phyloP scores from a whole-genome alignment of 2,888 invertebrate genomes.

The Danaus chrysippus region DNA sequence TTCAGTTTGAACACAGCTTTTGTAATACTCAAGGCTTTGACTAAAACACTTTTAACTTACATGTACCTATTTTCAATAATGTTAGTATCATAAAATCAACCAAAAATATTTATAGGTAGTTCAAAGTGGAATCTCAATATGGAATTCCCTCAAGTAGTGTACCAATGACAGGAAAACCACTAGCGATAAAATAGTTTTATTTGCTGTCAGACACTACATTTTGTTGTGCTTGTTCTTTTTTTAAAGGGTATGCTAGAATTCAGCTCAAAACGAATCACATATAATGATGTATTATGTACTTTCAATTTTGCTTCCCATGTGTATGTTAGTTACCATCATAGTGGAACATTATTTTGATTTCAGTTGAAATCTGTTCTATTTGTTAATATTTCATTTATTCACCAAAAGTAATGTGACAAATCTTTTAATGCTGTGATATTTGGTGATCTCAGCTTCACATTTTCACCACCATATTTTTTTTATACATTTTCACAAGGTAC shows the following conservation, averaged over 20 bases:
- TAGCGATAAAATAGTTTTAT: too few species aligned
- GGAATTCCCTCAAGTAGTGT: too few species aligned
- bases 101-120: too few species aligned
- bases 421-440: conserved; percentile 38
- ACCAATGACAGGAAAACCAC: too few species aligned
- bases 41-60: background rate
- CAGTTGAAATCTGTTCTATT: background rate
- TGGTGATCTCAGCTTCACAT: conserved; percentile 41
- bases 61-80: background rate
- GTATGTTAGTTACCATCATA: conserved; percentile 4
- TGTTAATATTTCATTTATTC: conserved; percentile 2
- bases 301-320: background rate
- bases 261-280: background rate
- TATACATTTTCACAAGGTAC: too few species aligned
- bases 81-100: background rate
- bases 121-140: too few species aligned
- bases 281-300: background rate
- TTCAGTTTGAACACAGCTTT: background rate
- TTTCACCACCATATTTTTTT: conserved; percentile 27
- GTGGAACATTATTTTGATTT: background rate
- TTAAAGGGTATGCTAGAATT: background rate
- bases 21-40: background rate
- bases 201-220: too few species aligned
- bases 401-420: conserved; percentile 18
- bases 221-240: too few species aligned